Conservation (phyloP, 2,888 invertebrate genomes). For the Lottia scabra region DNA sequence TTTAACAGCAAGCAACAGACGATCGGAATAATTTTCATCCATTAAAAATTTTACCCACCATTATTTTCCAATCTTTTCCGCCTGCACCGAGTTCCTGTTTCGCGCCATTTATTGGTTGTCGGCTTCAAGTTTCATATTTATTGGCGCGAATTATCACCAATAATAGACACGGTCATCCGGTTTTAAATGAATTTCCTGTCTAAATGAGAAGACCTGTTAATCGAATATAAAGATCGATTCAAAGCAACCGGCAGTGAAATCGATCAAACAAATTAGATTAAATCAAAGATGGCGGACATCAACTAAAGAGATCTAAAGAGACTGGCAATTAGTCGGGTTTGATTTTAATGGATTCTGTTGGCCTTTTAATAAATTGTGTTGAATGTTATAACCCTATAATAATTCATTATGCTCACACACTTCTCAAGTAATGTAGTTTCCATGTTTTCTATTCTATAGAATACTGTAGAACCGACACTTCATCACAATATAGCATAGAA, state of each 20-base stretch:
- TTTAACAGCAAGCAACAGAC: neutral
- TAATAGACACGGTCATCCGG: slow-evolving; percentile 4
- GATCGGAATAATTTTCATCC: slow-evolving; percentile 3
- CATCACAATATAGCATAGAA: neutral
- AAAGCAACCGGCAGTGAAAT: neutral
- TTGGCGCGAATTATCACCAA: slow-evolving; percentile 6
- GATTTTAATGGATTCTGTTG: slow-evolving; percentile 4
- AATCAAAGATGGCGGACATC: slow-evolving; percentile 4
- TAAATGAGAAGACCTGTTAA: neutral
- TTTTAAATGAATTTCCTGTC: slow-evolving; percentile 1
- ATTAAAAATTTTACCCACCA: slow-evolving; percentile 3
- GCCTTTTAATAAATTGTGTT: slow-evolving; percentile 3
- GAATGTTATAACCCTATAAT: slow-evolving; percentile 3
- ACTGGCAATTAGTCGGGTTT: slow-evolving; percentile 3
- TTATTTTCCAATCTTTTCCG: slow-evolving; percentile 1
- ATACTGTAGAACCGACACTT: slow-evolving; percentile 8
- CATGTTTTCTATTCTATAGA: slow-evolving; percentile 26
- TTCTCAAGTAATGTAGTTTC: slow-evolving; percentile 27
- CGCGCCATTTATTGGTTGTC: neutral
- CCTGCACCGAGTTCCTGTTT: slow-evolving; percentile 2
- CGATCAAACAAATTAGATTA: slow-evolving; percentile 4
- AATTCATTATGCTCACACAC: slow-evolving; percentile 23
- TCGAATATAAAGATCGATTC: neutral
- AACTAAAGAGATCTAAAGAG: neutral
- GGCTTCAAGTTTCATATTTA: slow-evolving; percentile 4